These are phyloP conservation scores for Syngnathus typhle DNA, from an alignment of 2,113 vertebrate species.

Conservation along the genomic window DNA sequence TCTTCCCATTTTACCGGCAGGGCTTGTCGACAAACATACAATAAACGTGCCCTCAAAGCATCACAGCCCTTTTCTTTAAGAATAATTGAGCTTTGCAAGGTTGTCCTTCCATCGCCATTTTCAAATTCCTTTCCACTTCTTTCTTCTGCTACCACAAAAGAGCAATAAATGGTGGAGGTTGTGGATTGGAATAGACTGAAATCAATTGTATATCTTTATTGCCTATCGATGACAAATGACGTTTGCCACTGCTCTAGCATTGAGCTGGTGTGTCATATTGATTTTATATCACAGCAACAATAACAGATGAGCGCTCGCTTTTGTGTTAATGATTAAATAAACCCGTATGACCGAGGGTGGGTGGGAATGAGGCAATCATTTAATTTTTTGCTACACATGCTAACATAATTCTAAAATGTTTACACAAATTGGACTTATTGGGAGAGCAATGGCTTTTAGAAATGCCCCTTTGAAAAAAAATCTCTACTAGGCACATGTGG, in stretches of 20 bases:
- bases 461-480: conserved; percentile 42
- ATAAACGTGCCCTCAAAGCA: conserved; percentile 22
- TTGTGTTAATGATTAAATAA: conserved; percentile 60
- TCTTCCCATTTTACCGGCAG: conserved; percentile 11
- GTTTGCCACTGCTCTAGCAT: conserved; percentile 57
- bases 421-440: conserved; percentile 26
- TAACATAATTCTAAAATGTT: conserved; percentile 19
- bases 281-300: conserved; percentile 62
- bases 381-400: conserved; percentile 25
- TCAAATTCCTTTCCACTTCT: conserved; percentile 43
- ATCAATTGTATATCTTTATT: conserved; percentile 72
- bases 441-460: conserved; percentile 10
- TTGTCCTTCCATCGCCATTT: conserved; percentile 43
- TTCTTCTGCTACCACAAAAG: conserved; percentile 29
- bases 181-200: conserved; percentile 32
- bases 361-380: not conserved
- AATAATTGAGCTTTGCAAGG: conserved; percentile 52
- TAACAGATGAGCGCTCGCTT: conserved; percentile 54
- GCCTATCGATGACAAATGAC: conserved; percentile 65
- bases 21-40: conserved; percentile 25
- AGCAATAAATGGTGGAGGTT: conserved; percentile 13
- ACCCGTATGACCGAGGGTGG: conserved; percentile 16
- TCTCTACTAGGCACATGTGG: conserved; percentile 54
- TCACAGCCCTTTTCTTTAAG: conserved; percentile 29
- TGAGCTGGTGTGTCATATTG: conserved; percentile 61